Evolutionary conservation across 1,140 invertebrate species (phyloP), one percentile per base, ranked within the genome.

Genomic region (Neuroterus valhalla): DNA sequence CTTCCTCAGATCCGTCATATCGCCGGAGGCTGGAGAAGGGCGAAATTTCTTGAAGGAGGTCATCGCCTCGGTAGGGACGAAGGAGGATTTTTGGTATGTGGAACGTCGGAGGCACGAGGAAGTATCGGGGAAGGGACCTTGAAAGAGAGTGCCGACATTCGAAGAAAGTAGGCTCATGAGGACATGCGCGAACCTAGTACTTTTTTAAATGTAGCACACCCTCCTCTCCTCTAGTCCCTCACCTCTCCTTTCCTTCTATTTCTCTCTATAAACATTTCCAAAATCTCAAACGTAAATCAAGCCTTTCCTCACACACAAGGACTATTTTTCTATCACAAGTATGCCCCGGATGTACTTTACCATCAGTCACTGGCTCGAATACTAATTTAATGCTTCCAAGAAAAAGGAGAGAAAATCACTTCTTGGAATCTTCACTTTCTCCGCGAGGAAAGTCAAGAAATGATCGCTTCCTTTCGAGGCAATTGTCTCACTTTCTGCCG

Each of bases 91-190:
- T 75, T 82, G 82, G 75, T 84, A 84, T 85, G 76, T 85, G 79
- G 84, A 77, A 80, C 43, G 72, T 31, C 46, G 62, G 66, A 71
- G 68, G 74, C 68, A 75, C 67, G 72, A 74, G 74, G 71, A 71
- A 76, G 48, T n/a, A 52, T 52, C 68, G 71, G 62, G 79, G 71
- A 71, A 72, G 80, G 66, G 81, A 85, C 81, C 81, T 86, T 85
- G 85, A 84, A 84, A 81, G 84, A 85, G 84, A 86, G 81, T 83
- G 84, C 78, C 77, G 75, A 72, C 52, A 52, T 73, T 81, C 66
- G 78, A 87, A 82, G 85, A 88, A 88, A 87, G 86, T 88, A 84
- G 78, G 80, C 69, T 80, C 71, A n/a, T n/a, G 71, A 76, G 71
- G 73, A 81, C 70, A 78, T 76, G 48, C 55, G 68, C 70, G 19